Percentiles rank a stretch among this genome's conserved stretches.
Conservation (phyloP, 2,888 invertebrate species). For the Drosophila bunnanda region DNA sequence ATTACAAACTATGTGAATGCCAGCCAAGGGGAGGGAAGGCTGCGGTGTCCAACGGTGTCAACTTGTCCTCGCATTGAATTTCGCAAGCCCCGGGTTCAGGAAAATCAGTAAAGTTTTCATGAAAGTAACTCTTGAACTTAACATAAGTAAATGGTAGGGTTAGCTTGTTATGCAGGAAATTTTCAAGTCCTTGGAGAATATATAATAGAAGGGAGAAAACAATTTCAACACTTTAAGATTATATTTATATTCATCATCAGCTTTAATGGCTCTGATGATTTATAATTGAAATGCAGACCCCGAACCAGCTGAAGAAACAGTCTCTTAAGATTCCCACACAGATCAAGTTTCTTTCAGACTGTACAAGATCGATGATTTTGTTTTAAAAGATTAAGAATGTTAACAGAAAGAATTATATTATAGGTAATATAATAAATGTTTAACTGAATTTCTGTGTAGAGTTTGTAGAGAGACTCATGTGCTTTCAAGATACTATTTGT, state of each 20-base stretch:
- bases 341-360: neutral
- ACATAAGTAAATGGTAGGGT: neutral
- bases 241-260: neutral
- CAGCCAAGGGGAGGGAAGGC: constrained; percentile 6
- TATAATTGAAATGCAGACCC: neutral
- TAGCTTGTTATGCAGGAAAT: neutral
- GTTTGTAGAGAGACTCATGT: neutral
- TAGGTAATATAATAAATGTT: neutral
- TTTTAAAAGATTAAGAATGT: neutral
- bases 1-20: constrained; percentile 54
- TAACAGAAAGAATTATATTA: neutral
- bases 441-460: neutral
- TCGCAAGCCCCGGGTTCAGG: neutral
- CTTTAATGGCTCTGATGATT: neutral
- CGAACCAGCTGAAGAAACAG: neutral
- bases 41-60: neutral
- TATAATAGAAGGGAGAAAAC: neutral
- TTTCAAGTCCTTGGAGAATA: no score
- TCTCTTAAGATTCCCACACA: neutral
- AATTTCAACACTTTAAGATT: neutral
- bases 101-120: neutral
- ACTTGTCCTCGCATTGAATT: constrained; percentile 7
- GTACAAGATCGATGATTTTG: neutral
- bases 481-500: neutral
- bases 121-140: neutral